Percentiles rank a stretch among this genome's conserved stretches.
Evolutionary conservation across 1,140 invertebrate species (phyloP).

Genomic region (Hyles vespertilio): DNA sequence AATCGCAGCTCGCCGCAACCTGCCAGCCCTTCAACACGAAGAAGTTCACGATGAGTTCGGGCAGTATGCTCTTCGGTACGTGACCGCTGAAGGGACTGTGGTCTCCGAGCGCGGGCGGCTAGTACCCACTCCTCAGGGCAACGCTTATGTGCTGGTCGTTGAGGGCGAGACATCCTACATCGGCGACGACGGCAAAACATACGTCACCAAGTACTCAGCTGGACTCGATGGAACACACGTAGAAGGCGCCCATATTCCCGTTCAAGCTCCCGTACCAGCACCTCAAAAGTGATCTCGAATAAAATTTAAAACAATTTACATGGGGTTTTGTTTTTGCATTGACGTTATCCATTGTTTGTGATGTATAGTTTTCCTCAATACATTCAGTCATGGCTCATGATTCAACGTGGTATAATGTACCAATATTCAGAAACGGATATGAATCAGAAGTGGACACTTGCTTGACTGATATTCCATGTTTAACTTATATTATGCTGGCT

Average conservation of each 20-base stretch:
- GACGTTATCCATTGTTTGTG: too few species aligned
- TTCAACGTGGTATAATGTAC: too few species aligned
- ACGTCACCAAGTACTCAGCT: constrained; percentile 53
- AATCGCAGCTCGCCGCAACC: neutral
- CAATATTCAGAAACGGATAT: too few species aligned
- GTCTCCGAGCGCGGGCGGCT: constrained; percentile 52
- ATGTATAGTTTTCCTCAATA: too few species aligned
- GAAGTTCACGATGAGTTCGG: constrained; percentile 57
- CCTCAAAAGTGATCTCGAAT: neutral
- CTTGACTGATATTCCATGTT: too few species aligned
- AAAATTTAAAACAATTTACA: too few species aligned
- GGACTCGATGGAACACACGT: constrained; percentile 53
- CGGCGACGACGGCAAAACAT: constrained; percentile 48
- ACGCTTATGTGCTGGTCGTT: constrained; percentile 45
- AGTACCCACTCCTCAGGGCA: constrained; percentile 38
- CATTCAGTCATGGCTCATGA: too few species aligned
- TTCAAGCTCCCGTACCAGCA: neutral
- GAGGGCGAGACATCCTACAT: constrained; percentile 50
- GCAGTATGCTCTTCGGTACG: constrained; percentile 58
- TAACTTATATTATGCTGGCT: too few species aligned
- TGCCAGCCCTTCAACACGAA: constrained; percentile 41
- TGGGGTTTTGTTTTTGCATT: too few species aligned
- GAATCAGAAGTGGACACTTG: too few species aligned
- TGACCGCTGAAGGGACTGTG: constrained; percentile 59
- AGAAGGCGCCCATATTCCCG: constrained; percentile 25